Evolutionary conservation across 2,888 invertebrate species (phyloP).

Genomic region (Acleris laterana): DNA sequence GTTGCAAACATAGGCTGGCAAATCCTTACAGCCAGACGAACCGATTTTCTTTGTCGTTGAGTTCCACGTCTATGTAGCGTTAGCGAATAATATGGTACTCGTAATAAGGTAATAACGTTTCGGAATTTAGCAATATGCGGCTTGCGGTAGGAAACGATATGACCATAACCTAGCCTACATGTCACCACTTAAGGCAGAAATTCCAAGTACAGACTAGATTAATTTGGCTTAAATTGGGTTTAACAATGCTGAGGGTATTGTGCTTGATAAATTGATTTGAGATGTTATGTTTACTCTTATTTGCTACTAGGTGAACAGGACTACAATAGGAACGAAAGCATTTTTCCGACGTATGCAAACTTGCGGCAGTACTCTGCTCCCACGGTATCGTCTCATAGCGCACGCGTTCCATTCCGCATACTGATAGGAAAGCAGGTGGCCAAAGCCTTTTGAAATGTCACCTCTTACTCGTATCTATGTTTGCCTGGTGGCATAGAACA

Average conservation of each 20-base stretch:
- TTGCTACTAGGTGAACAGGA: conserved; percentile 12
- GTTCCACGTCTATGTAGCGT: background rate
- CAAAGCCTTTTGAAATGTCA: conserved; percentile 24
- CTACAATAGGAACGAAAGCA: conserved; percentile 19
- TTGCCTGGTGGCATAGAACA: conserved; percentile 11
- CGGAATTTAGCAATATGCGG: conserved; percentile 15
- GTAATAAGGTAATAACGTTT: too few relatives aligned
- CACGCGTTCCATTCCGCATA: conserved; percentile 29
- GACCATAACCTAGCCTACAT: too few relatives aligned
- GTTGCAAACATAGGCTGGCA: too few relatives aligned
- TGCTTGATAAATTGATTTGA: too few relatives aligned
- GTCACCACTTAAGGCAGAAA: too few relatives aligned
- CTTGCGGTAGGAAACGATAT: conserved; percentile 1
- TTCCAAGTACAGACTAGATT: too few relatives aligned
- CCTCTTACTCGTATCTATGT: conserved; percentile 20
- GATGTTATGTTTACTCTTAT: background rate
- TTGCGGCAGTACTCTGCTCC: conserved; percentile 17
- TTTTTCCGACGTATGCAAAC: conserved; percentile 1
- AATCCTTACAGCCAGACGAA: too few relatives aligned
- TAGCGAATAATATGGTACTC: background rate
- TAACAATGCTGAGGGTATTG: too few relatives aligned
- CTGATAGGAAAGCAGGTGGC: conserved; percentile 23
- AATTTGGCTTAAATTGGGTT: too few relatives aligned
- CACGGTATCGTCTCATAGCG: conserved; percentile 20
- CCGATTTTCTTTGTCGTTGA: background rate